Conservation (phyloP, 2,888 invertebrate species). For the Epinotia brunnichana region DNA sequence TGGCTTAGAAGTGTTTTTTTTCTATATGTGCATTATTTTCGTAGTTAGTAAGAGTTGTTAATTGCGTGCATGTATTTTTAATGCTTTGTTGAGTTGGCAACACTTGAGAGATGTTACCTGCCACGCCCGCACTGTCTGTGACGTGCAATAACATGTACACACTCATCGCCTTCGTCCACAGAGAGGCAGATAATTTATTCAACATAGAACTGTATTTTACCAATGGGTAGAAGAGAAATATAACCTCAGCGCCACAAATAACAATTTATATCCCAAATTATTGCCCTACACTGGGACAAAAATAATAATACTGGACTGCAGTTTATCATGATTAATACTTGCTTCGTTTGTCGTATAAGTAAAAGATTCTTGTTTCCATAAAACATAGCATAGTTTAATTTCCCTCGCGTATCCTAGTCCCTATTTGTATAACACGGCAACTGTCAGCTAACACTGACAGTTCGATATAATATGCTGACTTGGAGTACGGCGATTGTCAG, state of each 20-base stretch:
- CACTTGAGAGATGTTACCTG: constrained; percentile 83
- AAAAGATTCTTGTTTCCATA: no score
- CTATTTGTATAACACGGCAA: no score
- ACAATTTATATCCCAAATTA: no score
- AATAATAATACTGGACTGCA: no score
- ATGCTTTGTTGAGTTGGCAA: constrained; percentile 64
- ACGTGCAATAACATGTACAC: constrained; percentile 40
- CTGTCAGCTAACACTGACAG: neutral
- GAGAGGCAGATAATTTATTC: neutral
- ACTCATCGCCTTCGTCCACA: neutral
- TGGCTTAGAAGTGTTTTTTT: constrained; percentile 44
- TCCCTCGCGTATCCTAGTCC: no score
- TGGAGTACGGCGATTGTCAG: neutral
- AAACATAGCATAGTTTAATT: no score
- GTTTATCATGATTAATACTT: no score
- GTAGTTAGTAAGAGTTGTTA: constrained; percentile 39
- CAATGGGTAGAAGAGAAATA: no score
- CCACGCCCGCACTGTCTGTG: constrained; percentile 70
- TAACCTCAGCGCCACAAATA: neutral
- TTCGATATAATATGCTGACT: neutral
- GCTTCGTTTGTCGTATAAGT: no score
- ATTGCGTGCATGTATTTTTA: constrained; percentile 66
- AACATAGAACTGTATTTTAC: neutral
- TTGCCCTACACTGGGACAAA: no score
- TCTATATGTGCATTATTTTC: constrained; percentile 46